Evolutionary conservation across 2,888 invertebrate species (phyloP).

Genomic region (Synanthedon vespiformis): DNA sequence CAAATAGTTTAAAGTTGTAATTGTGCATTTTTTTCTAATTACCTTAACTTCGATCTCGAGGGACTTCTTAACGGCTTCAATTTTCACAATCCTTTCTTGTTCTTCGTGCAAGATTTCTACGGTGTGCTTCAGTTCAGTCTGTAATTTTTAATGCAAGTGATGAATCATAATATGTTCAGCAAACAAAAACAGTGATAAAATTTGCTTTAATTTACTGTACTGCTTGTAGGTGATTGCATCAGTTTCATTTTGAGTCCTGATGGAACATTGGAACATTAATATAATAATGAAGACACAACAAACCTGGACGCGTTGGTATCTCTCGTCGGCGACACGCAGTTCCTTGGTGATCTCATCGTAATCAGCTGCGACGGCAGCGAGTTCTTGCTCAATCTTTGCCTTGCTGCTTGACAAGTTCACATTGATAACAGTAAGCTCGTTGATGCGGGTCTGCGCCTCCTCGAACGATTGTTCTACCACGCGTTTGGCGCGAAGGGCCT

Average conservation of each 20-base stretch:
- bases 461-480: constrained; percentile 90
- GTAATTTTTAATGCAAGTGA: constrained; percentile 14
- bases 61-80: constrained; percentile 97
- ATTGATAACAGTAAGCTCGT: constrained; percentile 94
- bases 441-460: constrained; percentile 91
- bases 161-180: too few species aligned
- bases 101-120: constrained; percentile 95
- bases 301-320: constrained; percentile 90
- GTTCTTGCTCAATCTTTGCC: constrained; percentile 95
- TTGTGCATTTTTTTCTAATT: constrained; percentile 1
- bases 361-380: constrained; percentile 90
- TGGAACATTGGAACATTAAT: too few species aligned
- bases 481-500: constrained; percentile 94
- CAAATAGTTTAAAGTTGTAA: too few species aligned
- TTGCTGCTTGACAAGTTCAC: constrained; percentile 94
- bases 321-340: constrained; percentile 91
- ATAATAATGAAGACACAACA: background rate
- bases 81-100: constrained; percentile 96
- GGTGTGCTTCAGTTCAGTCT: constrained; percentile 93
- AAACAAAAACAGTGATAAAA: background rate
- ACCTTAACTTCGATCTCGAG: constrained; percentile 96
- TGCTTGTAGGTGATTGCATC: too few species aligned
- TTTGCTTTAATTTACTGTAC: background rate
- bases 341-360: constrained; percentile 98
- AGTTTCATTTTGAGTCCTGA: too few species aligned